phyloP scores from a whole-genome alignment of 2,113 vertebrate genomes.

The Cygnus atratus region DNA sequence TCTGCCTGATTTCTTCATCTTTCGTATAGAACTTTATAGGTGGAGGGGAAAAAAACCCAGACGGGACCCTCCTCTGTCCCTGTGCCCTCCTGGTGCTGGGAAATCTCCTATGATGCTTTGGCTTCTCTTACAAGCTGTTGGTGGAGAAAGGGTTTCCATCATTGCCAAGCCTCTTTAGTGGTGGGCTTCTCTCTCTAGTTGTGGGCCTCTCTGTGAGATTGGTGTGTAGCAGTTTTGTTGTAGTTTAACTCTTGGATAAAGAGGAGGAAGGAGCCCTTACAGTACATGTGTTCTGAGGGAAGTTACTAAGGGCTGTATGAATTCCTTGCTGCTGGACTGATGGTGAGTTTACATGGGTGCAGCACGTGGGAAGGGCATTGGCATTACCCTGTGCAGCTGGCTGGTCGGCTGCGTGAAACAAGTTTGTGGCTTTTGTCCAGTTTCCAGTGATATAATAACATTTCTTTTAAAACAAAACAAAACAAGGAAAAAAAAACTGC shows the following conservation, averaged over 20 bases:
- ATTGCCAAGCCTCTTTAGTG: background rate
- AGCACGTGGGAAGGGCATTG: background rate
- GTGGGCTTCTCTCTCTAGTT: background rate
- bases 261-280: background rate
- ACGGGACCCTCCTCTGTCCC: background rate
- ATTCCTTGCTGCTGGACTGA: background rate
- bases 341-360: background rate
- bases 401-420: constrained; percentile 29
- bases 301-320: background rate
- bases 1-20: background rate
- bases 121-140: background rate
- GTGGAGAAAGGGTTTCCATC: background rate
- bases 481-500: background rate
- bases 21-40: background rate
- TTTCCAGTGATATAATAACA: constrained; percentile 39
- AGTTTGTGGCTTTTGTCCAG: constrained; percentile 29
- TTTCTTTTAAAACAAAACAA: background rate
- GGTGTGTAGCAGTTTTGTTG: background rate
- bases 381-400: background rate
- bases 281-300: background rate
- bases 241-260: background rate
- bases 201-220: background rate
- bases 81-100: background rate
- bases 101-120: background rate
- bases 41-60: background rate